Conservation (phyloP, 2,888 invertebrate genomes). For the Nemapogon koenigi region DNA sequence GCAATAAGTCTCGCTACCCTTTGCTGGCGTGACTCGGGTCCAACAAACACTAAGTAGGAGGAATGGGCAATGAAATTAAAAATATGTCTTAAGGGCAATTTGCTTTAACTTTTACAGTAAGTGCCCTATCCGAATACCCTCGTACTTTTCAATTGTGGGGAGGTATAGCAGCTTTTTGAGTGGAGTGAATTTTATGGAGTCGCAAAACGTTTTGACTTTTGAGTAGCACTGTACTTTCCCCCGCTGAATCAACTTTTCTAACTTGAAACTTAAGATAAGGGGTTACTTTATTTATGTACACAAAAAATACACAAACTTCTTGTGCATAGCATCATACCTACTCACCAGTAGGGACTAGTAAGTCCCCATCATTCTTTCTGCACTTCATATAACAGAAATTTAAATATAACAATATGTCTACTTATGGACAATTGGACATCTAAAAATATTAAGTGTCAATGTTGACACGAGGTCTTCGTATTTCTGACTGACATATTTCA, state of each 20-base stretch:
- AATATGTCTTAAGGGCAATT: conserved; percentile 68
- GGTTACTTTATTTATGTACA: conserved; percentile 8
- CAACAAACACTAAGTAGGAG: conserved; percentile 53
- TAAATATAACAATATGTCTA: too few relatives aligned
- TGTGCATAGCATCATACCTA: too few relatives aligned
- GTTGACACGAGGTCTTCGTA: too few relatives aligned
- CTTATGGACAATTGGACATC: too few relatives aligned
- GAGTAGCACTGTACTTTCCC: conserved; percentile 16
- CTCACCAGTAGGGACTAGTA: too few relatives aligned
- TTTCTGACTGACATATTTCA: too few relatives aligned
- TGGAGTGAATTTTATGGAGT: conserved; percentile 60
- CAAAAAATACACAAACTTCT: too few relatives aligned
- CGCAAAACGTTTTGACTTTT: conserved; percentile 43
- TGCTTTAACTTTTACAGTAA: conserved; percentile 65
- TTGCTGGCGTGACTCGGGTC: conserved; percentile 39
- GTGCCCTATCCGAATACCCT: conserved; percentile 54
- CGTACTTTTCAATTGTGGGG: conserved; percentile 62
- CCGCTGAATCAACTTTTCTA: conserved; percentile 1
- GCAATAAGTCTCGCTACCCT: conserved; percentile 55
- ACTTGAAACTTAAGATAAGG: conserved; percentile 4
- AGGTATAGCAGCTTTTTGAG: conserved; percentile 39
- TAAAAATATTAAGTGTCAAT: too few relatives aligned
- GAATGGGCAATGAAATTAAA: conserved; percentile 66
- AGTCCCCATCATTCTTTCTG: too few relatives aligned
- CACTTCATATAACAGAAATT: too few relatives aligned